Percentiles rank a stretch among this genome's conserved stretches.
Evolutionary conservation across 1,140 invertebrate genomes (phyloP).

Genomic region (Camponotus vicinus): DNA sequence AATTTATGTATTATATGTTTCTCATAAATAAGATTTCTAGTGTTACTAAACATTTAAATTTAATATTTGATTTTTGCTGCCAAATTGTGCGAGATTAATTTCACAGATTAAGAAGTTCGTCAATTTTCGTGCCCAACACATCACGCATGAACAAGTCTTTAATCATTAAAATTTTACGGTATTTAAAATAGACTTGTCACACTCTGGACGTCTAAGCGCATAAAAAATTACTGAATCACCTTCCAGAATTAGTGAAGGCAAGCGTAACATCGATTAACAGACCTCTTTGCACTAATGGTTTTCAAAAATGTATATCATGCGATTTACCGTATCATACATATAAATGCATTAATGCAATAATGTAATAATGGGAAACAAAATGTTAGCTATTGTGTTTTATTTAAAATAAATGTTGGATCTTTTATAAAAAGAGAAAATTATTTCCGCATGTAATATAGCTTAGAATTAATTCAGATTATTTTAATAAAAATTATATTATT

Average conservation of each 20-base stretch:
- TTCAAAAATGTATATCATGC: background rate
- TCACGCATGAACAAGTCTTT: slow-evolving; percentile 60
- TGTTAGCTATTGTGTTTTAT: background rate
- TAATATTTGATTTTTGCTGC: background rate
- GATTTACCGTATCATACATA: background rate
- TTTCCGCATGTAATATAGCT: background rate
- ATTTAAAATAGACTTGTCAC: slow-evolving; percentile 64
- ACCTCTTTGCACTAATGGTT: slow-evolving; percentile 26
- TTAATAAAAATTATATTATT: too few relatives aligned
- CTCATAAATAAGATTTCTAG: background rate
- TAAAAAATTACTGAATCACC: slow-evolving; percentile 74
- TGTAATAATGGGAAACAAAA: background rate
- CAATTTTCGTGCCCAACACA: slow-evolving; percentile 54
- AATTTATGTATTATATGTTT: background rate
- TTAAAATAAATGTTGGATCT: background rate
- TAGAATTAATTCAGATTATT: background rate
- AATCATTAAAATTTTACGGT: slow-evolving; percentile 65
- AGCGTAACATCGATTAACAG: slow-evolving; percentile 55
- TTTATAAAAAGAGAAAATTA: background rate
- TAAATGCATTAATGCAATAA: background rate
- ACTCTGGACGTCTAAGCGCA: slow-evolving; percentile 34
- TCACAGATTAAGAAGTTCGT: background rate
- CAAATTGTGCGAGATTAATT: background rate
- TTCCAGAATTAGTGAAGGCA: slow-evolving; percentile 61
- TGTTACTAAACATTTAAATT: background rate